Evolutionary conservation across 2,113 vertebrate genomes (phyloP).

Genomic region (Nannospalax galili): DNA sequence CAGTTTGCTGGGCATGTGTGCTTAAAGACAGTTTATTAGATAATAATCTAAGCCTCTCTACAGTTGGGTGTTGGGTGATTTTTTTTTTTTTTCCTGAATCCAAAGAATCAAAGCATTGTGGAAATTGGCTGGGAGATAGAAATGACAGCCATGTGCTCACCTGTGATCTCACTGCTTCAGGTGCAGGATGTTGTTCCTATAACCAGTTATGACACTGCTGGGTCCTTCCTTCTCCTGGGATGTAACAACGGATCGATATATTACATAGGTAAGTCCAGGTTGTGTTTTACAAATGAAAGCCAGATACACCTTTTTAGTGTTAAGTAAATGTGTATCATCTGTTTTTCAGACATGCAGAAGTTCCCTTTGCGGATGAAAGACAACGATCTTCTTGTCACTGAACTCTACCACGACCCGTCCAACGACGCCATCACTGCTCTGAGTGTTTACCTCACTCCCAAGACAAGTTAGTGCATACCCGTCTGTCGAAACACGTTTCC

Average conservation of each 20-base stretch:
- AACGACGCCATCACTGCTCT: conserved; percentile 98
- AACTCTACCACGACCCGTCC: conserved; percentile 97
- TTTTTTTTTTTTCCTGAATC: background rate
- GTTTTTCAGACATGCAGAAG: conserved; percentile 96
- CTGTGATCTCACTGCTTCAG: conserved; percentile 78
- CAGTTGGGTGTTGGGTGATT: background rate
- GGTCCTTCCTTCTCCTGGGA: conserved; percentile 96
- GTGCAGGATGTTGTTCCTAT: conserved; percentile 97
- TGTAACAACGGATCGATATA: conserved; percentile 99
- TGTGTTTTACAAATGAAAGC: background rate
- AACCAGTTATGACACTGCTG: conserved; percentile 98
- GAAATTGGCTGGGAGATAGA: background rate
- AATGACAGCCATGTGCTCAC: background rate
- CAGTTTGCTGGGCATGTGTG: no score
- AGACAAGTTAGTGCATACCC: conserved; percentile 92
- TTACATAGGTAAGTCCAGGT: conserved; percentile 92
- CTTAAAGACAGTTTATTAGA: background rate
- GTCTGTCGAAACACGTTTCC: background rate
- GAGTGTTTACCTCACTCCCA: conserved; percentile 98
- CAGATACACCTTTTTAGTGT: background rate
- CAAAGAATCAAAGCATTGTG: background rate
- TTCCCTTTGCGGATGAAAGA: conserved; percentile 98
- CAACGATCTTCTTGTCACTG: conserved; percentile 97
- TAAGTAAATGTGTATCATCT: background rate
- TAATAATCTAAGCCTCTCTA: background rate